Conservation (phyloP, 2,888 invertebrate species). For the Melinaea menophilus region DNA sequence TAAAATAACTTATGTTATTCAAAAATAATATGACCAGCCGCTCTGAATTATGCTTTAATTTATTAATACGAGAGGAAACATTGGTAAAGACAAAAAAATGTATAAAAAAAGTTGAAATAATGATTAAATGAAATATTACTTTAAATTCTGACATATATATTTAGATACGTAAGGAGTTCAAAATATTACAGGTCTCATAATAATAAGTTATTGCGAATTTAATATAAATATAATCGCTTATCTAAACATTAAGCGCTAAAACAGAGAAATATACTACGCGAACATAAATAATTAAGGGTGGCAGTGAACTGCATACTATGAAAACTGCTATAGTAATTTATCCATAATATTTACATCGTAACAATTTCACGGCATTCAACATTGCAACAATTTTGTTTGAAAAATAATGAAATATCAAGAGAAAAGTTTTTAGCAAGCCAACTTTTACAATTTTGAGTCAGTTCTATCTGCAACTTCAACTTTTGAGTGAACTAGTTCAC, state of each 20-base stretch:
- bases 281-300: slow-evolving; percentile 7
- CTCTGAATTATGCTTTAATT: not conserved
- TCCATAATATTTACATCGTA: slow-evolving; percentile 27
- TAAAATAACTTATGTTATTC: too few species aligned
- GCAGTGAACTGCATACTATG: slow-evolving; percentile 23
- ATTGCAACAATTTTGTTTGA: slow-evolving; percentile 20
- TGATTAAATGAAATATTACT: not conserved
- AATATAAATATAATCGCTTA: slow-evolving; percentile 14
- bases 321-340: slow-evolving; percentile 20
- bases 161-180: slow-evolving; percentile 6
- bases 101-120: not conserved
- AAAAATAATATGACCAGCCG: too few species aligned
- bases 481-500: slow-evolving; percentile 33
- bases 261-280: slow-evolving; percentile 5
- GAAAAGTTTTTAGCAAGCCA: slow-evolving; percentile 28
- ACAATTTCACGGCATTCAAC: slow-evolving; percentile 15
- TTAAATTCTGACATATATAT: not conserved
- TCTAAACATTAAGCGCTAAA: slow-evolving; percentile 12
- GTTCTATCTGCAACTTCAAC: slow-evolving; percentile 30
- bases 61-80: not conserved
- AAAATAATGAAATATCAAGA: slow-evolving; percentile 26
- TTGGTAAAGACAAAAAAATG: not conserved
- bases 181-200: slow-evolving; percentile 13
- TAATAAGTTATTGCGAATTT: slow-evolving; percentile 19
- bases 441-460: slow-evolving; percentile 35